Evolutionary conservation across 2,113 vertebrate genomes (phyloP).

Genomic region (Triplophysa siluroides): DNA sequence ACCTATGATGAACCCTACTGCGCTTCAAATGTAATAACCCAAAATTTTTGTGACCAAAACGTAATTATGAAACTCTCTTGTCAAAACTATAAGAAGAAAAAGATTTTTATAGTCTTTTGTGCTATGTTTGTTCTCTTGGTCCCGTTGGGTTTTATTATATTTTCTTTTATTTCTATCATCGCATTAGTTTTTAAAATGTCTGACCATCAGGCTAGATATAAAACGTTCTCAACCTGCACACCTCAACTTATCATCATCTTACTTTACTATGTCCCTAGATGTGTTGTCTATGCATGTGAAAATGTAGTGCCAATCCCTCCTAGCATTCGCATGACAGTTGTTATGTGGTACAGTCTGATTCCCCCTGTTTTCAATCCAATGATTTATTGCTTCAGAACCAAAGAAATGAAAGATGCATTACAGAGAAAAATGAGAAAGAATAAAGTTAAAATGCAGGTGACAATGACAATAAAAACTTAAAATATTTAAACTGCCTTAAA

Average conservation of each 20-base stretch:
- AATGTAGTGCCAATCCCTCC: constrained; percentile 49
- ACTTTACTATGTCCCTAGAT: constrained; percentile 71
- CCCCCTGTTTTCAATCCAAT: constrained; percentile 70
- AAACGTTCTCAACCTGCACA: constrained; percentile 68
- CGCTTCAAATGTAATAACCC: constrained; percentile 65
- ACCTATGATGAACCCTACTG: constrained; percentile 58
- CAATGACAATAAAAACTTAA: not conserved
- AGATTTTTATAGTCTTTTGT: constrained; percentile 8
- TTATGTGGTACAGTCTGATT: constrained; percentile 70
- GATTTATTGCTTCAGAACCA: constrained; percentile 72
- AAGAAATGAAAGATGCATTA: constrained; percentile 64
- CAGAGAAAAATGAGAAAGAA: constrained; percentile 41
- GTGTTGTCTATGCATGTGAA: constrained; percentile 64
- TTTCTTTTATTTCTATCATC: constrained; percentile 64
- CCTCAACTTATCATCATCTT: constrained; percentile 70
- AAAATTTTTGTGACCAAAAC: constrained; percentile 67
- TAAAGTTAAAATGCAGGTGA: constrained; percentile 37
- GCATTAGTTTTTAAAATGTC: constrained; percentile 59
- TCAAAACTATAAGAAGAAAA: not conserved
- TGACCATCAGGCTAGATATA: constrained; percentile 34
- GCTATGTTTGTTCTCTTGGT: constrained; percentile 67
- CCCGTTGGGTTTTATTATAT: constrained; percentile 62
- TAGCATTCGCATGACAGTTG: constrained; percentile 62
- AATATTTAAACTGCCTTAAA: not conserved
- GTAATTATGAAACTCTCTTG: constrained; percentile 62